Conservation (phyloP, 2,113 vertebrate genomes). For the Empidonax traillii region DNA sequence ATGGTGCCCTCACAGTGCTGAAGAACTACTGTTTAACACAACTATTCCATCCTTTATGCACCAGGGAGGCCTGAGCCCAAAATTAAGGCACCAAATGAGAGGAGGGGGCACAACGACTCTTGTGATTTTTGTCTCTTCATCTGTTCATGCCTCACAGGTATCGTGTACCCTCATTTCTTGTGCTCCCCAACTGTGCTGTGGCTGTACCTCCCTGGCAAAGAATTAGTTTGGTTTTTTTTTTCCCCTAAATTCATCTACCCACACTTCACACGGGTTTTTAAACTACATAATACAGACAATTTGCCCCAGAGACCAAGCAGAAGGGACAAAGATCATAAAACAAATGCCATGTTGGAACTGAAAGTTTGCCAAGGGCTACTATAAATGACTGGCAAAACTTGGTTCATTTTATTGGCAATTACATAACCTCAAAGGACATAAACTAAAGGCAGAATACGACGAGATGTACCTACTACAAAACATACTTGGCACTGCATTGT, state of each 20-base stretch:
- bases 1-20: accelerated
- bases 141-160: background rate
- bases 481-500: background rate
- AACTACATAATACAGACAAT: background rate
- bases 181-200: background rate
- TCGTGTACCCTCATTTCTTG: accelerated
- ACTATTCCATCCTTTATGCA: background rate
- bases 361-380: slow-evolving; percentile 2
- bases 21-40: background rate
- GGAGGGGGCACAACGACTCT: background rate
- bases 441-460: background rate
- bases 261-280: background rate
- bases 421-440: background rate
- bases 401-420: slow-evolving; percentile 14
- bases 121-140: background rate
- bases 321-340: background rate
- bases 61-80: background rate
- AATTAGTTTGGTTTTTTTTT: background rate
- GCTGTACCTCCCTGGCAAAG: background rate
- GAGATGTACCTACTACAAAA: background rate
- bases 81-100: background rate
- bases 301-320: background rate
- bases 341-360: background rate
- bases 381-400: slow-evolving; percentile 7
- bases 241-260: background rate